phyloP scores from a whole-genome alignment of 1,140 invertebrate species.

The Meloidogyne exigua region DNA sequence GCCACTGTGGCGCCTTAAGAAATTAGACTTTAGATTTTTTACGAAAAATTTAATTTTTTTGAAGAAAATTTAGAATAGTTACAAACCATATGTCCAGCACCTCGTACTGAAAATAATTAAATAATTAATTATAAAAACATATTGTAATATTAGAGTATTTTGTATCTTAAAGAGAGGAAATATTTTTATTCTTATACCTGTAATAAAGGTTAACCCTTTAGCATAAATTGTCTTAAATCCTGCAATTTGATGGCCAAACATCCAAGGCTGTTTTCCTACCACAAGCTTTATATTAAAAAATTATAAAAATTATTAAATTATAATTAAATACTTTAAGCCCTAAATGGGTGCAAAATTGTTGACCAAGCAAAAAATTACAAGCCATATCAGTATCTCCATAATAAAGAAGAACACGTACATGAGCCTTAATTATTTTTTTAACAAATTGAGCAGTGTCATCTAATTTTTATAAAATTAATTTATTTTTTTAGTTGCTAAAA shows the following conservation, averaged over 20 bases:
- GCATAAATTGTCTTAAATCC: conserved; percentile 62
- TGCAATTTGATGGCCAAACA: conserved; percentile 58
- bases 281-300: conserved; percentile 33
- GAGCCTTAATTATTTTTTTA: conserved; percentile 58
- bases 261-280: conserved; percentile 61
- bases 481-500: not conserved
- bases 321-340: conserved; percentile 41
- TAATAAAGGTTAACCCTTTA: conserved; percentile 60
- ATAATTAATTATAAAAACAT: not conserved
- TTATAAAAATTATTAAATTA: conserved; percentile 16
- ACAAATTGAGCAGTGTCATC: conserved; percentile 60
- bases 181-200: conserved; percentile 6
- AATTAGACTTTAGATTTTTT: conserved; percentile 67
- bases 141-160: not conserved
- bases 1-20: conserved; percentile 68
- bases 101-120: conserved; percentile 14
- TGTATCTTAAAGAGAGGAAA: not conserved
- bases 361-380: conserved; percentile 66
- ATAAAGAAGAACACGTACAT: conserved; percentile 67
- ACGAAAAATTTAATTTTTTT: not conserved
- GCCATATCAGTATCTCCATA: conserved; percentile 70
- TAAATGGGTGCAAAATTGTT: conserved; percentile 53
- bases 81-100: conserved; percentile 24
- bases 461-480: conserved; percentile 52
- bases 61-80: not conserved